Percentiles rank a stretch among this genome's conserved stretches.
Conservation (phyloP, 2,797 vertebrate genomes). For the Peromyscus eremicus region DNA sequence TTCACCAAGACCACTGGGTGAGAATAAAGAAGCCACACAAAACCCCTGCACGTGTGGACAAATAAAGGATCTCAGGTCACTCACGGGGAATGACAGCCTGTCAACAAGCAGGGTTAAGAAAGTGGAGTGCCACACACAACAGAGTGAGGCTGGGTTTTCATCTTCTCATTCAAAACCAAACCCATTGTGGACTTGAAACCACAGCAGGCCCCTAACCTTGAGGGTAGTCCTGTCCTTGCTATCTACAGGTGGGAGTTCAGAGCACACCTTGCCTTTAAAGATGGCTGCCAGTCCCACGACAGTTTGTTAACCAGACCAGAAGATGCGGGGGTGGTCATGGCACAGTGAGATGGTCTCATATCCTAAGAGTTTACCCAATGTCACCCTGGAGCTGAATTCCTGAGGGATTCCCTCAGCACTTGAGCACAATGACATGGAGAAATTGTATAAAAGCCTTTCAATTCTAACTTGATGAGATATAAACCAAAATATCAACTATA, state of each 20-base stretch:
- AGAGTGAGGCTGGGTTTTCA: not conserved
- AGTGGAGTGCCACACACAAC: not conserved
- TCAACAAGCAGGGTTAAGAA: not conserved
- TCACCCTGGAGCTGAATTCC: not conserved
- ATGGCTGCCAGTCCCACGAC: not conserved
- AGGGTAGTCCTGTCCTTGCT: not conserved
- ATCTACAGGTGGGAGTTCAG: not conserved
- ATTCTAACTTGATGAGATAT: not conserved
- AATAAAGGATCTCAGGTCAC: not conserved
- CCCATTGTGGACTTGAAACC: not conserved
- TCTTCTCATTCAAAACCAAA: not conserved
- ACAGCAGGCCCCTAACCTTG: not conserved
- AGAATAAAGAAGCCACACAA: not conserved
- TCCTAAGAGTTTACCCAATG: constrained; percentile 7
- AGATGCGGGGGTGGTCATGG: not conserved
- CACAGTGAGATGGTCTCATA: not conserved
- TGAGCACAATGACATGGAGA: not conserved
- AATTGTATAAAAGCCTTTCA: not conserved
- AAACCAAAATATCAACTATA: constrained; percentile 22
- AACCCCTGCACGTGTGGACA: not conserved
- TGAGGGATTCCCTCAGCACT: not conserved
- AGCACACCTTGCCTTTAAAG: not conserved
- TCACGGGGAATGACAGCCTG: not conserved
- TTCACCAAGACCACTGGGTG: not conserved
- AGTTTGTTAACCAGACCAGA: not conserved